Evolutionary conservation across 2,888 invertebrate species (phyloP).

Genomic region (Cheilosia impressa): DNA sequence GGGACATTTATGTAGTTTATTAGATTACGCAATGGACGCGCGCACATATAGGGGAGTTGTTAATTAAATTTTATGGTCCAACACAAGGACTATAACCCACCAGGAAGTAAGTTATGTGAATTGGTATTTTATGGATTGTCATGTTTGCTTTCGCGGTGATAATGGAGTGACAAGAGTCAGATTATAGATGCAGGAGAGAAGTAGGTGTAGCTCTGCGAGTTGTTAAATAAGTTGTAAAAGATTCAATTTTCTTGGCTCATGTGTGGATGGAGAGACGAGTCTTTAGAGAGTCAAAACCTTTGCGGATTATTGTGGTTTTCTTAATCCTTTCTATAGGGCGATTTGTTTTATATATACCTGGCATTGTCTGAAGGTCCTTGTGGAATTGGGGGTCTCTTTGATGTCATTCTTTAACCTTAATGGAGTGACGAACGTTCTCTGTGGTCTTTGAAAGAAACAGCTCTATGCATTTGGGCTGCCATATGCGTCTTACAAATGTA

Average conservation of each 20-base stretch:
- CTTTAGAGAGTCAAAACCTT: too few species aligned
- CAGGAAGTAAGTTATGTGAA: conserved; percentile 19
- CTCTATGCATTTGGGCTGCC: too few species aligned
- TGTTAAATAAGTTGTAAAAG: neutral
- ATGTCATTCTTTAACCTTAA: too few species aligned
- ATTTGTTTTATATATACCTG: too few species aligned
- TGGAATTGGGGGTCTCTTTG: too few species aligned
- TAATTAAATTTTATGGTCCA: conserved; percentile 47
- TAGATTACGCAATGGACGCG: conserved; percentile 34
- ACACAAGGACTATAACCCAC: neutral
- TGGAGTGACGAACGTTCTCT: too few species aligned
- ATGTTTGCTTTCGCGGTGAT: neutral
- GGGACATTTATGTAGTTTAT: conserved; percentile 59
- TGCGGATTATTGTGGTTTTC: too few species aligned
- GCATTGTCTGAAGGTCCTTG: too few species aligned
- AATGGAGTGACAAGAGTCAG: neutral
- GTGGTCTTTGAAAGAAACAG: too few species aligned
- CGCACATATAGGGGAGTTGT: conserved; percentile 19
- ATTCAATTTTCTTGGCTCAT: neutral
- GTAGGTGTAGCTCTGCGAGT: neutral
- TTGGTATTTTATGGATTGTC: neutral
- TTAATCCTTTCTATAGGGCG: too few species aligned
- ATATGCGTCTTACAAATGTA: too few species aligned
- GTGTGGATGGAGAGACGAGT: too few species aligned
- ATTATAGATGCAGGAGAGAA: neutral